phyloP scores from a whole-genome alignment of 2,797 vertebrate genomes.

The Macrochelys suwanniensis region DNA sequence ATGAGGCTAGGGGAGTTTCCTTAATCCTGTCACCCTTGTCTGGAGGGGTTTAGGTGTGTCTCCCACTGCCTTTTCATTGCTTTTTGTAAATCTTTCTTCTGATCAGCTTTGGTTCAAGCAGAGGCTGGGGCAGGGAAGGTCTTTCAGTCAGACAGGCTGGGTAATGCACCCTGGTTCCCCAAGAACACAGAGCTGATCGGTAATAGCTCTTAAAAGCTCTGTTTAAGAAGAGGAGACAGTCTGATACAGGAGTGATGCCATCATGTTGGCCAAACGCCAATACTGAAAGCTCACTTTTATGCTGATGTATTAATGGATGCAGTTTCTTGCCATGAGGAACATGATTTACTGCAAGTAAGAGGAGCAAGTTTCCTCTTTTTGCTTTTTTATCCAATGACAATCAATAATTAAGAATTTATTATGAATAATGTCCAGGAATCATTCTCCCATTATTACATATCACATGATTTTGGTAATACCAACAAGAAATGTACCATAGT shows the following conservation, averaged over 20 bases:
- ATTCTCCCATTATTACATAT: not conserved
- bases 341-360: not conserved
- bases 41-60: too few relatives aligned
- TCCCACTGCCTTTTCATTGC: too few relatives aligned
- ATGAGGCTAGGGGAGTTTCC: too few relatives aligned
- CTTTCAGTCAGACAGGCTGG: too few relatives aligned
- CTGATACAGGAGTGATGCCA: not conserved
- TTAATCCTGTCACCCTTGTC: too few relatives aligned
- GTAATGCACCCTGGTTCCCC: too few relatives aligned
- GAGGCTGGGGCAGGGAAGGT: too few relatives aligned
- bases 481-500: not conserved
- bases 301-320: not conserved
- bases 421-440: not conserved
- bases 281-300: not conserved
- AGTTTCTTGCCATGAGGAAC: not conserved
- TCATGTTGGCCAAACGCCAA: not conserved
- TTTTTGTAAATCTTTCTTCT: too few relatives aligned
- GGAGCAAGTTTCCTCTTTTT: not conserved
- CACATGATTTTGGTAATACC: not conserved
- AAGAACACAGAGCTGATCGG: too few relatives aligned
- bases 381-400: not conserved
- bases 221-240: not conserved
- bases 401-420: not conserved
- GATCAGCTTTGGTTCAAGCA: too few relatives aligned
- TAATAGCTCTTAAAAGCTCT: not conserved